phyloP scores from a whole-genome alignment of 2,113 vertebrate species.

The Marmota flaviventris region DNA sequence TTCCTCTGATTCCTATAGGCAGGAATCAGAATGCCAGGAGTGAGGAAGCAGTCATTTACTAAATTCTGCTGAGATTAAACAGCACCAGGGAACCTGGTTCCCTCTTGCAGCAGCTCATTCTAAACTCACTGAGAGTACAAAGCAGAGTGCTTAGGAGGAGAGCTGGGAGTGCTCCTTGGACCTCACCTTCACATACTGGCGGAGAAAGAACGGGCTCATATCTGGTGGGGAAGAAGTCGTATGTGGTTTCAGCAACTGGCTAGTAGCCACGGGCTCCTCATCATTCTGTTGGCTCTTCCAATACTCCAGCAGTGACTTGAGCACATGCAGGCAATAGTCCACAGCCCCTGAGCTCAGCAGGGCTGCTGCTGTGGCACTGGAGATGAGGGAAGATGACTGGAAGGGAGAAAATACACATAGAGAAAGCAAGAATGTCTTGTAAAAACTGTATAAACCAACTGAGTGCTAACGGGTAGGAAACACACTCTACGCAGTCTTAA shows the following conservation, averaged over 20 bases:
- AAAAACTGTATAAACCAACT: background rate
- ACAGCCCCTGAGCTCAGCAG: slow-evolving; percentile 96
- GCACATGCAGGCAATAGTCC: slow-evolving; percentile 98
- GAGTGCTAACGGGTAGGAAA: background rate
- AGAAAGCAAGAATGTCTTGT: background rate
- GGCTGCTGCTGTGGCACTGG: slow-evolving; percentile 97
- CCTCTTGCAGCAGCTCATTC: background rate
- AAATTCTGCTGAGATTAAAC: background rate
- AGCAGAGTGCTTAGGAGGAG: background rate
- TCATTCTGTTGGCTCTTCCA: slow-evolving; percentile 99
- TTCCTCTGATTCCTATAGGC: background rate
- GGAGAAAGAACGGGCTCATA: slow-evolving; percentile 99
- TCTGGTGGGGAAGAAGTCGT: slow-evolving; percentile 96
- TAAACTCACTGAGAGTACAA: too few relatives aligned
- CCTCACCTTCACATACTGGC: slow-evolving; percentile 98
- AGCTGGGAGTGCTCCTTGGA: background rate
- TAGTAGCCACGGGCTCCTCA: slow-evolving; percentile 94
- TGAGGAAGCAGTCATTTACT: background rate
- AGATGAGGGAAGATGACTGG: slow-evolving; percentile 98
- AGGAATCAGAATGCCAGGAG: background rate
- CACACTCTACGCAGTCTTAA: background rate
- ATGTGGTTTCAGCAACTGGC: slow-evolving; percentile 97
- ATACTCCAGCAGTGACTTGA: slow-evolving; percentile 97
- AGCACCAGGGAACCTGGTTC: background rate
- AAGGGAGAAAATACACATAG: slow-evolving; percentile 25